Percentiles rank a stretch among this genome's conserved stretches.
Conservation (phyloP, 1,140 invertebrate genomes). For the Drosophila ananassae region DNA sequence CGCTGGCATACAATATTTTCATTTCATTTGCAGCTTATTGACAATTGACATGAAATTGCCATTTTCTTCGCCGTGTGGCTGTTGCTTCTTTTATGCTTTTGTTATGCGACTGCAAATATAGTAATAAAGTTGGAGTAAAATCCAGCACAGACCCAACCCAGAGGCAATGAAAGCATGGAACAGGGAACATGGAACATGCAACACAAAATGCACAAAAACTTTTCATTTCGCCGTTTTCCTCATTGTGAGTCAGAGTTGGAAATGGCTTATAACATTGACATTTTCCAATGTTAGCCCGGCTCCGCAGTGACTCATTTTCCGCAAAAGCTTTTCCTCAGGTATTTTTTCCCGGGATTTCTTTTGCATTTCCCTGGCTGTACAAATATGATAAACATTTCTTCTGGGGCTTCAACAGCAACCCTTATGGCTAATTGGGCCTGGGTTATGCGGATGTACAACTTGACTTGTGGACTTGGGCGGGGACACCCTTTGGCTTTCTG, state of each 20-base stretch:
- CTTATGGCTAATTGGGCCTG: slow-evolving; percentile 30
- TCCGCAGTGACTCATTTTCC: slow-evolving; percentile 42
- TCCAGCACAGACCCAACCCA: slow-evolving; percentile 1
- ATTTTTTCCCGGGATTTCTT: slow-evolving; percentile 38
- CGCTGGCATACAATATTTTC: slow-evolving; percentile 70
- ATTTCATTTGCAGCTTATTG: slow-evolving; percentile 84
- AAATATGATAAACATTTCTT: slow-evolving; percentile 34
- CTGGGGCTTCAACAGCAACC: slow-evolving; percentile 8
- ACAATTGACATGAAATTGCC: slow-evolving; percentile 82
- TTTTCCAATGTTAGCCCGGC: slow-evolving; percentile 30
- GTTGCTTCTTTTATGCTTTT: slow-evolving; percentile 67
- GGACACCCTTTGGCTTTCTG: slow-evolving; percentile 17
- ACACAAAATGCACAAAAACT: slow-evolving; percentile 40
- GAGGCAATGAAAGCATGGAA: slow-evolving; percentile 23
- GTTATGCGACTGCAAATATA: slow-evolving; percentile 78
- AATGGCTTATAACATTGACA: slow-evolving; percentile 57
- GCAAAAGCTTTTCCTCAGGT: slow-evolving; percentile 12
- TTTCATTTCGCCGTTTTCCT: slow-evolving; percentile 9
- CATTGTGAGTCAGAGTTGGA: slow-evolving; percentile 21
- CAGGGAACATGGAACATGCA: slow-evolving; percentile 40
- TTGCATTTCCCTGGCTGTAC: slow-evolving; percentile 8
- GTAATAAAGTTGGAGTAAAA: slow-evolving; percentile 61
- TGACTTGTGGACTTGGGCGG: slow-evolving; percentile 23
- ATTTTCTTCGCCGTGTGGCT: slow-evolving; percentile 42
- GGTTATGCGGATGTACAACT: slow-evolving; percentile 18